phyloP scores from a whole-genome alignment of 2,888 invertebrate species.

The Microchrysa polita region DNA sequence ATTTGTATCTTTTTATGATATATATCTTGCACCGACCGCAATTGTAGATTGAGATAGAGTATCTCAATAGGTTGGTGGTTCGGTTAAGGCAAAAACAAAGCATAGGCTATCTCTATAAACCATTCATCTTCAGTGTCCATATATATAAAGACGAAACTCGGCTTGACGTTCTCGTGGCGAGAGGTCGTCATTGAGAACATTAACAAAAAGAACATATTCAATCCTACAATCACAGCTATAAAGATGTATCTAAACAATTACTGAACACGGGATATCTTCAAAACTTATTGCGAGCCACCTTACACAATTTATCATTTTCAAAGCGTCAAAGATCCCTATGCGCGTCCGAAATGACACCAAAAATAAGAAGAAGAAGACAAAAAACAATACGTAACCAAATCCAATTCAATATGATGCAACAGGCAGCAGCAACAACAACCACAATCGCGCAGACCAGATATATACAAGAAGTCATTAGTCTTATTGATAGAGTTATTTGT shows the following conservation, averaged over 20 bases:
- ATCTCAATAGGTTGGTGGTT: background rate
- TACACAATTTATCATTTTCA: slow-evolving; percentile 41
- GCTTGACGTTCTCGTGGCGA: slow-evolving; percentile 9
- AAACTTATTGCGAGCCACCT: slow-evolving; percentile 38
- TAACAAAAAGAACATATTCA: background rate
- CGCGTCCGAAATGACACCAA: slow-evolving; percentile 43
- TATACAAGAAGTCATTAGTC: slow-evolving; percentile 49
- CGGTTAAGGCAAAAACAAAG: background rate
- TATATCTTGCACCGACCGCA: background rate
- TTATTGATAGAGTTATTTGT: slow-evolving; percentile 51
- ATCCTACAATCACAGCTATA: slow-evolving; percentile 19
- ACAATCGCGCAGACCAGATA: too few species aligned
- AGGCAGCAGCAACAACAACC: too few species aligned
- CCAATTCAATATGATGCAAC: too few species aligned
- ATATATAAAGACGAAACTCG: background rate
- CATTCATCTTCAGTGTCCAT: slow-evolving; percentile 14
- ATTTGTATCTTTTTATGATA: slow-evolving; percentile 25
- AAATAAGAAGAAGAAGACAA: slow-evolving; percentile 32
- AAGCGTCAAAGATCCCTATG: slow-evolving; percentile 38
- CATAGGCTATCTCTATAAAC: background rate
- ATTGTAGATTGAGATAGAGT: background rate
- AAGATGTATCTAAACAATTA: slow-evolving; percentile 41
- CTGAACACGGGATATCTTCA: slow-evolving; percentile 30
- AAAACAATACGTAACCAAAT: slow-evolving; percentile 1
- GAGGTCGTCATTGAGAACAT: background rate